Base-by-base conservation (phyloP, 2,888 invertebrate species). In the Buathra laborator region DNA sequence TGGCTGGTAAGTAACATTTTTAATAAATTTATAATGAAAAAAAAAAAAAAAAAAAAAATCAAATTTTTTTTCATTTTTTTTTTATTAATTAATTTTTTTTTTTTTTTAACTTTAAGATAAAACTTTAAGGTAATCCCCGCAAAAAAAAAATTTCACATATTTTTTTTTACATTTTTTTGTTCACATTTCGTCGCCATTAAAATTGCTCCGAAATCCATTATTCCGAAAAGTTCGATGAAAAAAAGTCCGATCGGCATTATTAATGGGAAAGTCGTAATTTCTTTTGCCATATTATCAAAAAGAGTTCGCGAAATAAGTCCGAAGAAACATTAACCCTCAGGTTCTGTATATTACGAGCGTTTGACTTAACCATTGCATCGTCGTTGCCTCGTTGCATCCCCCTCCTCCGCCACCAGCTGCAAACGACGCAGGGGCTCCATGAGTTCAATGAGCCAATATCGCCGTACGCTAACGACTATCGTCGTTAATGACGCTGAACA, bases 1-100 rank as follows among this genome's bases (percentile, higher is more conserved):
- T 99, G 95, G 98, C 98, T 95, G 97, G 98, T 98, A 95, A 96
- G 96, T 94, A 29, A 48, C 12, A 12, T 59, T 32, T 7, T 74
- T 48, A 12, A 78, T 32, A 43, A 48, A 56, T 44, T 66, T 12
- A 67, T 24, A 67, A 29, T 3, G 1, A 71, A 62, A 56, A 1
- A 46, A 9, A 46, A 46, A 9, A 46, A 9, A 44, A 51, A 0
- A 12, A 14, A 51, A 19, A 19, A 24, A 24, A 24, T 1, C 0
- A 24, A 24, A 24, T 24, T 24, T 24, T 51, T 16, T 0, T 51
- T n/a, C 16, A 16, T 0, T 24, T 24, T 24, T 24, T 24, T 24
- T 24, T 24, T 2, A 24, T 2, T 1, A 24, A 24, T 24, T 24
- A 1, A 24, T 24, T 1, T 1, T 24, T 24, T 24, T 24, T 24